Percentiles rank a stretch among this genome's conserved stretches.
phyloP scores from a whole-genome alignment of 2,888 invertebrate species.

The Apomyelois bistriatella region DNA sequence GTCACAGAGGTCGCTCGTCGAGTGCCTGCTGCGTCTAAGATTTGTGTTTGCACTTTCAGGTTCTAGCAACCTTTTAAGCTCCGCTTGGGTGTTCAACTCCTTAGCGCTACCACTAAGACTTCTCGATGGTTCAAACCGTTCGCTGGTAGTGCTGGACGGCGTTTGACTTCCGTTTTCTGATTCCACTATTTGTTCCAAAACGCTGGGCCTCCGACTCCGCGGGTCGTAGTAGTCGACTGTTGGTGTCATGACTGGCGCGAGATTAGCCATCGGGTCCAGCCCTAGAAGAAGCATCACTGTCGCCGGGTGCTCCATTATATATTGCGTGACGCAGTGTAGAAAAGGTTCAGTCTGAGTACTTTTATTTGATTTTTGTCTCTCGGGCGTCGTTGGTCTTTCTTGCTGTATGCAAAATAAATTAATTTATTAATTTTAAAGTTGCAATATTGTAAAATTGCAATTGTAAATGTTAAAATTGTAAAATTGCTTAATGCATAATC shows the following conservation, averaged over 20 bases:
- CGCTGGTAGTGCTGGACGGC: conserved; percentile 65
- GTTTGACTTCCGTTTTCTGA: conserved; percentile 68
- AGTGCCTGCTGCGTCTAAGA: conserved; percentile 81
- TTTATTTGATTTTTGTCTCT: conserved; percentile 58
- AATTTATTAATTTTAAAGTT: neutral
- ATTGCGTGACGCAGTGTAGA: conserved; percentile 80
- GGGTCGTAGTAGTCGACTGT: conserved; percentile 71
- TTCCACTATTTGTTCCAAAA: conserved; percentile 69
- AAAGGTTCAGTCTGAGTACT: conserved; percentile 83
- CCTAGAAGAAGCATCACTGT: conserved; percentile 87
- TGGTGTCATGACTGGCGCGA: conserved; percentile 60
- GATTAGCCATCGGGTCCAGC: conserved; percentile 81
- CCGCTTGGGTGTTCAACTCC: conserved; percentile 50
- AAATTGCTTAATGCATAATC: too few species aligned
- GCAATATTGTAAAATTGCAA: too few species aligned
- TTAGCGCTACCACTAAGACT: conserved; percentile 57
- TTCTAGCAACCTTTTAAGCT: conserved; percentile 57
- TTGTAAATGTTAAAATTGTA: too few species aligned
- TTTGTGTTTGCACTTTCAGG: conserved; percentile 48
- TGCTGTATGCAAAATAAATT: conserved; percentile 41
- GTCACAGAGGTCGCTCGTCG: conserved; percentile 84
- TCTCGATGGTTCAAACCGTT: conserved; percentile 48
- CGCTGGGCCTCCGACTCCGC: conserved; percentile 56
- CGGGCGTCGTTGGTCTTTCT: conserved; percentile 62
- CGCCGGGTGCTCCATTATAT: conserved; percentile 86